These are phyloP conservation scores for Drosophila prolongata DNA, from an alignment of 2,888 invertebrate species.

Conservation along the genomic window DNA sequence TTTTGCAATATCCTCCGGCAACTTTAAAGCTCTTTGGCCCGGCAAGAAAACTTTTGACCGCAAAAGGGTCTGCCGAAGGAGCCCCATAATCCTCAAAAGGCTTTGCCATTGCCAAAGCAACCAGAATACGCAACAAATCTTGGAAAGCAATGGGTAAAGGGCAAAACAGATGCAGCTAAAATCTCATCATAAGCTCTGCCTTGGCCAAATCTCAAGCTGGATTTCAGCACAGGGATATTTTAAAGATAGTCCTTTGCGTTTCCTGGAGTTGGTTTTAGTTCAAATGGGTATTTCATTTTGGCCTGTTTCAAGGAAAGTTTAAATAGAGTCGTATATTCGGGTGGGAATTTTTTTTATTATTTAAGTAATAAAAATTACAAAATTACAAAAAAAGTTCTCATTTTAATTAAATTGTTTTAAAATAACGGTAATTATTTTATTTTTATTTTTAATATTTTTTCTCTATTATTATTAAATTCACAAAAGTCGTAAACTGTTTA, in stretches of 20 bases:
- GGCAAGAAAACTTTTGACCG: slow-evolving; percentile 61
- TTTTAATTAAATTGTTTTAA: too few species aligned
- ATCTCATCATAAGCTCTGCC: slow-evolving; percentile 59
- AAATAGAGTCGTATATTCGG: too few species aligned
- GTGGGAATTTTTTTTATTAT: too few species aligned
- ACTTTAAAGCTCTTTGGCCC: slow-evolving; percentile 64
- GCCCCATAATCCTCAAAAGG: slow-evolving; percentile 54
- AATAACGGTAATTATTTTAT: too few species aligned
- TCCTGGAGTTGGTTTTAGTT: neutral
- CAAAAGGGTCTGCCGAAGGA: slow-evolving; percentile 55
- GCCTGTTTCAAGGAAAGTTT: too few species aligned
- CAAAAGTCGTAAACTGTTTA: too few species aligned
- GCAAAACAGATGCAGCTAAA: slow-evolving; percentile 51
- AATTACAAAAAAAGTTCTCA: too few species aligned
- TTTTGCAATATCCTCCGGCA: slow-evolving; percentile 59
- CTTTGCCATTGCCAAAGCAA: slow-evolving; percentile 53
- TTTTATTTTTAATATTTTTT: too few species aligned
- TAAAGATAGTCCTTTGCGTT: neutral
- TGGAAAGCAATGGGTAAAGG: slow-evolving; percentile 35
- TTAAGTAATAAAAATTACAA: too few species aligned
- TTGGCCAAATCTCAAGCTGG: slow-evolving; percentile 29
- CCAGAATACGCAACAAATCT: slow-evolving; percentile 38
- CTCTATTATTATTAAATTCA: too few species aligned
- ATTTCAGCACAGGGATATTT: slow-evolving; percentile 3
- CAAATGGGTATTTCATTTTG: neutral